Conservation (phyloP, 92 coral and sea anemone species). For the Porites rus region DNA sequence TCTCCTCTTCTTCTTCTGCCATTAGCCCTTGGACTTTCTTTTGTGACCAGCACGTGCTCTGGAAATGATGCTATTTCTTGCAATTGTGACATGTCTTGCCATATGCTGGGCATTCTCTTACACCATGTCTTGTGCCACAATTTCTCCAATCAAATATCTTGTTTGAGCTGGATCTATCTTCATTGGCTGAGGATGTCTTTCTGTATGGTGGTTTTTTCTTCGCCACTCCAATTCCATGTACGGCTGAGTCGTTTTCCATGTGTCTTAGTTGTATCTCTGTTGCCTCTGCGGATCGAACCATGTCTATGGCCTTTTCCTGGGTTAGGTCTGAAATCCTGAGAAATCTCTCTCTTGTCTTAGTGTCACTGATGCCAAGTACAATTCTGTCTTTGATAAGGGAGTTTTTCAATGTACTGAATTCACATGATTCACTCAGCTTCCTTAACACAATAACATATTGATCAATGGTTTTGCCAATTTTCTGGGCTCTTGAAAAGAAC, state of each 20-base stretch:
- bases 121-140: conserved; percentile 13
- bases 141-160: conserved; percentile 11
- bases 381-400: neutral
- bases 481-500: conserved; percentile 61
- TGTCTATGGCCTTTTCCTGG: neutral
- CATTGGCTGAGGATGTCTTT: conserved; percentile 21
- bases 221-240: neutral
- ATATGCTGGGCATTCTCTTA: neutral
- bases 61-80: too few relatives aligned
- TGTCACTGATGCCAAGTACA: neutral
- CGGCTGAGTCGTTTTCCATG: neutral
- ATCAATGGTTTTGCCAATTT: conserved; percentile 49
- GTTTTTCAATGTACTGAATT: neutral
- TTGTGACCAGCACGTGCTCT: too few relatives aligned
- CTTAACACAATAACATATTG: conserved; percentile 43
- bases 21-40: neutral
- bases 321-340: neutral
- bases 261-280: neutral
- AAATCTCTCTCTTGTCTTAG: neutral
- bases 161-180: conserved; percentile 24
- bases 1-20: neutral
- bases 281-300: neutral
- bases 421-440: conserved; percentile 9
- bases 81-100: too few relatives aligned
- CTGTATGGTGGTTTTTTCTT: neutral